Base-by-base conservation (phyloP, 2,888 invertebrate species). In the Amphipoea lucens region DNA sequence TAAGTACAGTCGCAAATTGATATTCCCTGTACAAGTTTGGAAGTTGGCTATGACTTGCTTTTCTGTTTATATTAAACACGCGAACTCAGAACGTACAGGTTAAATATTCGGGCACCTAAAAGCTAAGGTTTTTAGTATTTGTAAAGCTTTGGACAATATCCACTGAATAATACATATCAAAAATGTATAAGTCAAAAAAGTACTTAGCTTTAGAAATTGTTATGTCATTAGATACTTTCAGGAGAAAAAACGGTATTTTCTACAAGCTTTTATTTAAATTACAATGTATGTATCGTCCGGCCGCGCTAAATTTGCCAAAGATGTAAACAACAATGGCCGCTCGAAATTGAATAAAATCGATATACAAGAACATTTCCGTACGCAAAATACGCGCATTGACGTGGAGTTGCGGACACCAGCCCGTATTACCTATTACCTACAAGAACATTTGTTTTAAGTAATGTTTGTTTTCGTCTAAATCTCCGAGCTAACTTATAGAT, bases 11-110 rank as follows among this genome's bases (percentile, higher is more conserved):
- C 84, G 71, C 81, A 86, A 90, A 90, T 90, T 90, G 88, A 90
- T 86, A 89, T 90, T 89, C 87, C 84, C 63, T 88, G 90, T 90
- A 86, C 36, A 82, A 83, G 72, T 89, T 83, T 86, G 29, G 54
- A 82, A 78, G 65, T 77, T 60, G 74, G 57, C 66, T 76, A 81
- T 90, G 89, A 90, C 90, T 89, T 79, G 90, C 85, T 60, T 73
- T 85, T 87, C 51, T 68, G 29, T 83, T 74, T 54, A 81, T 79
- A 70, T 74, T 68, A 57, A 57, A 78, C 82, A 82, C 70, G 79
- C 85, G 72, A 82, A 62, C 74, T 80, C 65, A 74, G 23, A 40
- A 73, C 9, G n/a, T 29, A 63, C 63, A 45, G 60, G 54, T 68
- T 45, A 76, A 81, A 76, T 71, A 76, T 80, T 76, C 20, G 54